A percentile compares a stretch with the other conserved stretches of the same genome.
Conservation (phyloP, 2,888 invertebrate genomes). For the Cryptocephalus moraei region DNA sequence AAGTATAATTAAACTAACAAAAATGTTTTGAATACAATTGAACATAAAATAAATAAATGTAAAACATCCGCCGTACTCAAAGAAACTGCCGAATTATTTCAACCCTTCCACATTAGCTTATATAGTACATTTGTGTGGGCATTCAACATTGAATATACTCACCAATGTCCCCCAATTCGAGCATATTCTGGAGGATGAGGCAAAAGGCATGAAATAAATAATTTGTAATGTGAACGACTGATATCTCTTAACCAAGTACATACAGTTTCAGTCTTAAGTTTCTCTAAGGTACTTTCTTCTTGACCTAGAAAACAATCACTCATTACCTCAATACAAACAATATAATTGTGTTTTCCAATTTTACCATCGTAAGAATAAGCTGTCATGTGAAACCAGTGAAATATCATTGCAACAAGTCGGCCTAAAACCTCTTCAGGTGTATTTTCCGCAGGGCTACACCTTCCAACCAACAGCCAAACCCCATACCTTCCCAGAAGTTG, state of each 20-base stretch:
- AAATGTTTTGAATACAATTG: background rate
- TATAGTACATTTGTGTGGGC: background rate
- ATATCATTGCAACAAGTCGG: slow-evolving; percentile 87
- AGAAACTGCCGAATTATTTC: too few relatives aligned
- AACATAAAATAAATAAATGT: too few relatives aligned
- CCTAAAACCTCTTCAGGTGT: slow-evolving; percentile 75
- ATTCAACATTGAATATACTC: slow-evolving; percentile 18
- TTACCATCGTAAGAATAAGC: slow-evolving; percentile 90
- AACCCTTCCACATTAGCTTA: too few relatives aligned
- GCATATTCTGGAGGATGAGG: slow-evolving; percentile 96
- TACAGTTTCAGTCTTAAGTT: slow-evolving; percentile 85
- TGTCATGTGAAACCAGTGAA: slow-evolving; percentile 99
- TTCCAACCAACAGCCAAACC: slow-evolving; percentile 92
- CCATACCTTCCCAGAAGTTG: slow-evolving; percentile 90
- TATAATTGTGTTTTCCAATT: background rate
- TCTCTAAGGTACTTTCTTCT: slow-evolving; percentile 80
- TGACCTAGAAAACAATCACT: slow-evolving; percentile 41
- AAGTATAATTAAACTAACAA: too few relatives aligned
- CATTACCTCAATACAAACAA: background rate
- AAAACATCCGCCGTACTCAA: too few relatives aligned
- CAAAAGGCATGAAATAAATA: slow-evolving; percentile 85
- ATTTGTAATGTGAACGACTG: slow-evolving; percentile 72
- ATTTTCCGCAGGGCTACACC: slow-evolving; percentile 73
- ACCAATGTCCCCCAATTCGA: slow-evolving; percentile 92
- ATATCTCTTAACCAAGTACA: slow-evolving; percentile 85